A percentile compares a stretch with the other conserved stretches of the same genome.
phyloP scores from a whole-genome alignment of 2,113 vertebrate species.

The Anguilla rostrata region DNA sequence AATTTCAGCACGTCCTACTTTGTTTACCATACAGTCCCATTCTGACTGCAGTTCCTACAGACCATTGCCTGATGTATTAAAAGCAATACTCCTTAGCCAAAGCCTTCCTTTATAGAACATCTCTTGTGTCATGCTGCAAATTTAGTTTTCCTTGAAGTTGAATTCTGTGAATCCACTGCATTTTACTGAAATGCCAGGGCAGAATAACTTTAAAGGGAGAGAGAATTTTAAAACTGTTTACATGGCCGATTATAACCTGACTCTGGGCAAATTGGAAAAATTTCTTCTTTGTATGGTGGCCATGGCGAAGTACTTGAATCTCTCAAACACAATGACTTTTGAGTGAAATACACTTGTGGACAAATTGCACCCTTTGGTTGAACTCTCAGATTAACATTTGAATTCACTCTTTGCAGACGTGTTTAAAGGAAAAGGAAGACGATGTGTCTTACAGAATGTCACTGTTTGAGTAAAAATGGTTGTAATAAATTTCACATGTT shows the following conservation, averaged over 20 bases:
- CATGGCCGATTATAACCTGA: neutral
- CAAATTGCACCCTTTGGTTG: constrained; percentile 24
- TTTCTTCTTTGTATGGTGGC: neutral
- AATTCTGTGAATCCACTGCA: neutral
- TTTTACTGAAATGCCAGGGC: neutral
- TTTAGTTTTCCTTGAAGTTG: constrained; percentile 26
- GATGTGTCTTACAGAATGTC: constrained; percentile 34
- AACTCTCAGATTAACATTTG: constrained; percentile 43
- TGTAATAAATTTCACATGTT: constrained; percentile 40
- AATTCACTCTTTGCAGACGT: constrained; percentile 36
- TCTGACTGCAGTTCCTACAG: neutral
- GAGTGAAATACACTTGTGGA: neutral
- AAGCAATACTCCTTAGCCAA: neutral
- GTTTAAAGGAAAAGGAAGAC: constrained; percentile 32
- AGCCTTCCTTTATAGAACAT: neutral
- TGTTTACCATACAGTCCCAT: neutral
- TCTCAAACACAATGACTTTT: constrained; percentile 22
- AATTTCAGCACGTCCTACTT: constrained; percentile 7
- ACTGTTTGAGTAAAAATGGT: constrained; percentile 31
- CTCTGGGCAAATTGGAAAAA: neutral
- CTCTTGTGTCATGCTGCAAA: constrained; percentile 28
- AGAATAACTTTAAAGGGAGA: constrained; percentile 8
- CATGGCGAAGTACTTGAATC: neutral
- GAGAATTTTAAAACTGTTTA: constrained; percentile 5
- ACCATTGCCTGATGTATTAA: neutral